These are phyloP conservation scores for Arrhopalites spinosus DNA, from an alignment of 2,888 invertebrate species.

Conservation along the genomic window DNA sequence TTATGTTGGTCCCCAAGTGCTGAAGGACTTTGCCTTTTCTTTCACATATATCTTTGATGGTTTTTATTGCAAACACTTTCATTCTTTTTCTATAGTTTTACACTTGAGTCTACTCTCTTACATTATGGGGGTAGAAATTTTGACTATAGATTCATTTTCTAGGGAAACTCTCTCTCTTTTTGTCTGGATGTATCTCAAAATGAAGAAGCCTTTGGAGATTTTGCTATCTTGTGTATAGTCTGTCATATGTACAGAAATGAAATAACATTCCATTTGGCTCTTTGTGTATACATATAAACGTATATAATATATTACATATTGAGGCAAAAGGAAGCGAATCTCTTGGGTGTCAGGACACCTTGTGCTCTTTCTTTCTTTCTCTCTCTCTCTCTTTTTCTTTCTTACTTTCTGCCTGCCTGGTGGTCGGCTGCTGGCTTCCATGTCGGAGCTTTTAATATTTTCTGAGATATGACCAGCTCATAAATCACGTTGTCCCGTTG, in stretches of 20 bases:
- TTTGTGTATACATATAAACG: not conserved
- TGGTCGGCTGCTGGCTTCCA: constrained; percentile 31
- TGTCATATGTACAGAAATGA: too few relatives aligned
- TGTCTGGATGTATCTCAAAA: not conserved
- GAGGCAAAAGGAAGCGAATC: constrained; percentile 30
- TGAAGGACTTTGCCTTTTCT: not conserved
- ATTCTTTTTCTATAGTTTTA: too few relatives aligned
- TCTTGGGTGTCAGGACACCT: constrained; percentile 45
- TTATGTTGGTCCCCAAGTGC: not conserved
- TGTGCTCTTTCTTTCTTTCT: constrained; percentile 30
- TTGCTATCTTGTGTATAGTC: not conserved
- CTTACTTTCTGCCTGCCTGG: constrained; percentile 1
- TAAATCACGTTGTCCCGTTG: constrained; percentile 43
- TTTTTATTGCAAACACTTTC: too few relatives aligned
- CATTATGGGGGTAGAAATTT: not conserved
- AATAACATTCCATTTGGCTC: not conserved
- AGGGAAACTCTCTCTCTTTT: too few relatives aligned
- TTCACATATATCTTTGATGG: too few relatives aligned
- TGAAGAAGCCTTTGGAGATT: not conserved
- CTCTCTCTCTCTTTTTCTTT: constrained; percentile 7
- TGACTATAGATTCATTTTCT: too few relatives aligned
- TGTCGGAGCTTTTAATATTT: constrained; percentile 49
- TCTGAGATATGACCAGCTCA: constrained; percentile 48
- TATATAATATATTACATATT: not conserved
- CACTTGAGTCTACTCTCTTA: too few relatives aligned